Evolutionary conservation across 2,797 vertebrate genomes (phyloP), one percentile per base, ranked within the genome.

Genomic region (Uromys caudimaculatus): DNA sequence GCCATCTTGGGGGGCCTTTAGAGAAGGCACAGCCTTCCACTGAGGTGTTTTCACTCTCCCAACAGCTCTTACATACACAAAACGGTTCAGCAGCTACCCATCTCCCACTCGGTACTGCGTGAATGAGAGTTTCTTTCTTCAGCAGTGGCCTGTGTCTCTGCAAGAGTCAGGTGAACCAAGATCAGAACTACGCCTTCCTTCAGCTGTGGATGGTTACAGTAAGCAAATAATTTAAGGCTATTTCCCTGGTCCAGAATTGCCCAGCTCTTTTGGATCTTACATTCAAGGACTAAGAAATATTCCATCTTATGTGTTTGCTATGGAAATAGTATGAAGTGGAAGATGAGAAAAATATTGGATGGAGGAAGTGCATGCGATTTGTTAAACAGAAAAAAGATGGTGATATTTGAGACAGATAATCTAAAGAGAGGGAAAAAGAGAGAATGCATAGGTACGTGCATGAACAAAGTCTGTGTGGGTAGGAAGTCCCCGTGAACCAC

Each of bases 301-400:
- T 29, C 4, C 32, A 1, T 77, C 52, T 29, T 56, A 32, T 52
- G 1, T 19, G 47, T 60, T 67, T 93, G 14, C 52, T 90, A 3
- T 73, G 27, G 41, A 64, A 44, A 56, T 71, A 89, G 58, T 69
- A 56, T 32, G 5, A 69, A 73, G 21, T 81, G 64, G 69, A 89
- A 87, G 17, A 56, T 19, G 62, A 58, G 52, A 85, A 90, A 73
- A 19, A 17, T 41, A 94, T 13, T 47, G 67, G 6, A 83, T 69
- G 38, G 44, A 58, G 62, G 58, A 92, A 89, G 82, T 79, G 2
- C 13, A 35, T 52, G 41, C 3, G 5, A 76, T 23, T 21, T 60
- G 16, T 89, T 93, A 54, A 94, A 86, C 9, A 89, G 4, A 71
- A 47, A 94, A 93, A 44, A 92, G 89, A n/a, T 38, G 64, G 24